A percentile compares a stretch with the other conserved stretches of the same genome.
phyloP scores from a whole-genome alignment of 2,888 invertebrate genomes.

The Eurytoma californica region DNA sequence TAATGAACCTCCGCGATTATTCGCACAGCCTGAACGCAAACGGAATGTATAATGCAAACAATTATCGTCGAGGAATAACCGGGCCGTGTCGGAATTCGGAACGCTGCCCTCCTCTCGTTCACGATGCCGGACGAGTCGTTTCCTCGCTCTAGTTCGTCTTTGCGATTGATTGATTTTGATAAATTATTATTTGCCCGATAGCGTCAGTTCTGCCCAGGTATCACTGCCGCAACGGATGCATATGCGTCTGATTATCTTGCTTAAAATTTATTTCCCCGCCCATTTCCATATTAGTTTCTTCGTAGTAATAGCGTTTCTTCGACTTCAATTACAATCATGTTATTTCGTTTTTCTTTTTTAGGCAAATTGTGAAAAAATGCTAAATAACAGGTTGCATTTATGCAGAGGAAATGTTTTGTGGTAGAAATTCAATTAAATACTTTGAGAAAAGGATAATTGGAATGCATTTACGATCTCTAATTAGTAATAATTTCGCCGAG shows the following conservation, averaged over 20 bases:
- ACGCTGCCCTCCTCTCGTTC: not conserved
- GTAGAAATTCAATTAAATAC: not conserved
- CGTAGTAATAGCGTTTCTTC: too few relatives aligned
- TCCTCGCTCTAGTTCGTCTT: not conserved
- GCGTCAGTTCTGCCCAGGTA: not conserved
- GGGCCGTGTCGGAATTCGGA: not conserved
- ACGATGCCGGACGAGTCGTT: not conserved
- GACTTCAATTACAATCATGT: too few relatives aligned
- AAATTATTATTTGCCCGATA: constrained; percentile 29
- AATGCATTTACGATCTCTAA: not conserved
- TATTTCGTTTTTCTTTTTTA: too few relatives aligned
- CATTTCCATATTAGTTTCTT: too few relatives aligned
- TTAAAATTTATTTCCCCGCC: too few relatives aligned
- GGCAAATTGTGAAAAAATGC: too few relatives aligned
- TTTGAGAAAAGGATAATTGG: too few relatives aligned
- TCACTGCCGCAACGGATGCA: too few relatives aligned
- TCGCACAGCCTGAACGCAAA: constrained; percentile 4
- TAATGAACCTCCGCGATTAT: constrained; percentile 40
- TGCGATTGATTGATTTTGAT: constrained; percentile 18
- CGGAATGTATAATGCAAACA: constrained; percentile 39
- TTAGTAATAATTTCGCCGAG: not conserved
- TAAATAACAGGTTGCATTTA: too few relatives aligned
- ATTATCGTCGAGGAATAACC: constrained; percentile 24
- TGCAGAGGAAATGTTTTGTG: too few relatives aligned
- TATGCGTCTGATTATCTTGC: too few relatives aligned